These are phyloP conservation scores for Numida meleagris DNA, from an alignment of 2,113 vertebrate species.

Conservation along the genomic window DNA sequence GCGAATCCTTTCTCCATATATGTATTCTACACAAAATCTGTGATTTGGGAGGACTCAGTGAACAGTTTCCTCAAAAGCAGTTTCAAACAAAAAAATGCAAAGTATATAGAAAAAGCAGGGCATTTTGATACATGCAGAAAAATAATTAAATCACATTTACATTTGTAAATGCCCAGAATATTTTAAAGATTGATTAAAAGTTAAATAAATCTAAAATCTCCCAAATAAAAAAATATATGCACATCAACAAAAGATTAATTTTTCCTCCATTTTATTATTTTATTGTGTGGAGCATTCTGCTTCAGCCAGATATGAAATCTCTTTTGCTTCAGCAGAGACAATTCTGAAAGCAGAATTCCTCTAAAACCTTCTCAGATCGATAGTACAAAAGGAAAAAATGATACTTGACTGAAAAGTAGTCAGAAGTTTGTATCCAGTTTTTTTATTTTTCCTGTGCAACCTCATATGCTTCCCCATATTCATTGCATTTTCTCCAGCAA, in stretches of 20 bases:
- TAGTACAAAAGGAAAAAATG: neutral
- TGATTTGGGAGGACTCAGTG: neutral
- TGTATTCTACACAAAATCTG: neutral
- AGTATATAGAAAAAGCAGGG: neutral
- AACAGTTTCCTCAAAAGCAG: neutral
- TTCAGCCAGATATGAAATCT: neutral
- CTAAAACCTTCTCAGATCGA: neutral
- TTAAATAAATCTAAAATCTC: neutral
- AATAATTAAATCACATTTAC: neutral
- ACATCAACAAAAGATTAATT: neutral
- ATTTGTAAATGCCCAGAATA: neutral
- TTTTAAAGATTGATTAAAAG: neutral
- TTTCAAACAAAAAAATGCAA: neutral
- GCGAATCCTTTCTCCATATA: neutral
- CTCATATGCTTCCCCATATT: neutral
- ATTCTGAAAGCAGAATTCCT: neutral
- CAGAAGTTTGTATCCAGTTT: neutral
- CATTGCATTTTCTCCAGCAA: neutral
- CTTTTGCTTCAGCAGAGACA: neutral
- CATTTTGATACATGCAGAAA: neutral
- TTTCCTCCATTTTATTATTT: neutral
- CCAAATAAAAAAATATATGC: neutral
- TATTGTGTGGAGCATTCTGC: neutral
- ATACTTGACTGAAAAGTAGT: neutral
- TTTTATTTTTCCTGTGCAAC: neutral